Conservation (phyloP, 2,113 vertebrate species). For the Meleagris gallopavo region DNA sequence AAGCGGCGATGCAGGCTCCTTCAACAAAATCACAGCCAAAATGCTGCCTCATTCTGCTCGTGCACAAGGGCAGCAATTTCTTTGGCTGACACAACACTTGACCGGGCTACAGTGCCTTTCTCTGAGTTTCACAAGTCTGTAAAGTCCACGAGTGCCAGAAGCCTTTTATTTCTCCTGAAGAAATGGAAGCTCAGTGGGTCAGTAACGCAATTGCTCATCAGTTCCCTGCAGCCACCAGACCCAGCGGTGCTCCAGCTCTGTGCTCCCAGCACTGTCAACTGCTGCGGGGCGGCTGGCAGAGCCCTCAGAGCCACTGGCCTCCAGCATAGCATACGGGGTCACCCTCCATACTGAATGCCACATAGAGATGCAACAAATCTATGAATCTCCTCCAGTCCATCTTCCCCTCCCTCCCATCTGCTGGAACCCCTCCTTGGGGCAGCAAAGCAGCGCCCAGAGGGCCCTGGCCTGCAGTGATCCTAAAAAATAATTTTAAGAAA, state of each 20-base stretch:
- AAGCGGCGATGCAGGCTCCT: neutral
- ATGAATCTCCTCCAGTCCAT: neutral
- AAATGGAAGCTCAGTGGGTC: neutral
- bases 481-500: neutral
- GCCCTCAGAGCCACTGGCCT: rapidly evolving
- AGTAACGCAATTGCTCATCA: neutral
- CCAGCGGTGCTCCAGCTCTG: neutral
- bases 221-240: neutral
- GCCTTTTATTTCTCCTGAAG: neutral
- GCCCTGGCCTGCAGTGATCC: rapidly evolving
- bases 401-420: too few relatives aligned
- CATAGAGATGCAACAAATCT: neutral
- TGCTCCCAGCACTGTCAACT: rapidly evolving
- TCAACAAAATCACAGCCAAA: neutral
- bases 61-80: neutral
- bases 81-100: neutral
- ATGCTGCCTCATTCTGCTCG: neutral
- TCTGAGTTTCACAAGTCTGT: neutral
- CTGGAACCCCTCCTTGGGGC: too few relatives aligned
- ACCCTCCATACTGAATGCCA: neutral
- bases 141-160: neutral
- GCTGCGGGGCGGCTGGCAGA: rapidly evolving
- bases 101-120: neutral
- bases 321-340: neutral
- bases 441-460: neutral